These are phyloP conservation scores for Alosa alosa DNA, from an alignment of 2,113 vertebrate species.

Conservation along the genomic window DNA sequence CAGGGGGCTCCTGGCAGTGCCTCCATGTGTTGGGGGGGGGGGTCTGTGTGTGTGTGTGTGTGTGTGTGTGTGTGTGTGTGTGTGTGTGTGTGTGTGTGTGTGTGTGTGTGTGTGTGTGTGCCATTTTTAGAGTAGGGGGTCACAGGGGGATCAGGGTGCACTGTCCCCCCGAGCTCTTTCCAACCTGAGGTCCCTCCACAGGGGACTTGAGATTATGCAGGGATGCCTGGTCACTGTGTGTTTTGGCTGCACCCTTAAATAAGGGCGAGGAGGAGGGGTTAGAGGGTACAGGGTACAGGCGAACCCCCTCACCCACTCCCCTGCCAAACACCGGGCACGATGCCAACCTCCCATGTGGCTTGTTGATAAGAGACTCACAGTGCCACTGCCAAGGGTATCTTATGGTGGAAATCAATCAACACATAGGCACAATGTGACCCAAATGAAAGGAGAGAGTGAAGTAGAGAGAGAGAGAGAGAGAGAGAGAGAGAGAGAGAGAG, in stretches of 20 bases:
- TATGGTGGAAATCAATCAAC: constrained; percentile 40
- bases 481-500: neutral
- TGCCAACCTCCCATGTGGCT: constrained; percentile 53
- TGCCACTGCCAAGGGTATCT: constrained; percentile 39
- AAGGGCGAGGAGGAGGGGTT: constrained; percentile 22
- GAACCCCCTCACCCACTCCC: neutral
- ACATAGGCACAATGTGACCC: constrained; percentile 32
- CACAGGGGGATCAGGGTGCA: constrained; percentile 9
- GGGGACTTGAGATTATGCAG: constrained; percentile 38
- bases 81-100: neutral
- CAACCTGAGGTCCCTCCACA: constrained; percentile 28
- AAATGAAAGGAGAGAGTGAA: constrained; percentile 9
- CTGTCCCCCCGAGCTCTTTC: neutral
- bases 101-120: neutral
- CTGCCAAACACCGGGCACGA: constrained; percentile 51
- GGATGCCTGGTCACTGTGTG: constrained; percentile 23
- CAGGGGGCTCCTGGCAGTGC: neutral
- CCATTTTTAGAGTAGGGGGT: neutral
- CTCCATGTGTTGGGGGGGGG: neutral
- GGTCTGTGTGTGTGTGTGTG: neutral
- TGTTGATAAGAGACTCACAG: constrained; percentile 54
- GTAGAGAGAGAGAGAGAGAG: neutral
- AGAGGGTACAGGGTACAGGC: neutral
- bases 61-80: constrained; percentile 3
- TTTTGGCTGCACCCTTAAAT: constrained; percentile 40